Evolutionary conservation across 1,140 invertebrate species (phyloP), one percentile per base, ranked within the genome.

Genomic region (Drosophila simulans): DNA sequence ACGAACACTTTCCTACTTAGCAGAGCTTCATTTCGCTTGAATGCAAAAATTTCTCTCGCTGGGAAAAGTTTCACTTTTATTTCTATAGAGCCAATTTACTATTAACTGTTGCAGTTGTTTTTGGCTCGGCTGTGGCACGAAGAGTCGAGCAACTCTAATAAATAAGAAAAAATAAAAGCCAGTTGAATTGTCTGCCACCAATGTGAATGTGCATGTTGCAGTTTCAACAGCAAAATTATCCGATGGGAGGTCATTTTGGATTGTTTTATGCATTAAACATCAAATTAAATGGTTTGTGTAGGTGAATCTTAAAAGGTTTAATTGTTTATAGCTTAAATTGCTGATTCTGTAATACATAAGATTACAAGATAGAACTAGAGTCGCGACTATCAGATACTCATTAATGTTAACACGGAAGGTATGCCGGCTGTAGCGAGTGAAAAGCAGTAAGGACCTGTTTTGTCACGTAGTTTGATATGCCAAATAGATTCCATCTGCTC

Each of bases 101-200:
- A 49, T 27, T 27, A 27, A 13, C 58, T 46, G 11, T 34, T 65
- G 49, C 43, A 22, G 59, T 66, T 69, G 34, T n/a, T 68, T 55
- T 69, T 20, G 51, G 25, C 25, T 70, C 39, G 49, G 25, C 25
- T 46, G 20, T 35, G 63, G 71, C 73, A 76, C 81, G 81, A 80
- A 80, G 57, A 71, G 58, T 59, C 39, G 51, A 51, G 45, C 40
- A 35, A 77, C n/a, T 68, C 73, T 65, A 86, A 88, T 88, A 88
- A 86, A 88, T 86, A 82, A 86, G 88, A 83, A 88, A 82, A 86
- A 86, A 88, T 86, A 88, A 86, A 86, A 76, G 65, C 62, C 79
- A 75, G 65, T 78, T 70, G 83, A 76, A 88, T 82, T 76, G 81
- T 77, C 74, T 64, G 54, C 46, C 58, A 48, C 46, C 53, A 42